Evolutionary conservation across 2,797 vertebrate genomes (phyloP), one percentile per base, ranked within the genome.

Genomic region (Eupleurogrammus muticus): DNA sequence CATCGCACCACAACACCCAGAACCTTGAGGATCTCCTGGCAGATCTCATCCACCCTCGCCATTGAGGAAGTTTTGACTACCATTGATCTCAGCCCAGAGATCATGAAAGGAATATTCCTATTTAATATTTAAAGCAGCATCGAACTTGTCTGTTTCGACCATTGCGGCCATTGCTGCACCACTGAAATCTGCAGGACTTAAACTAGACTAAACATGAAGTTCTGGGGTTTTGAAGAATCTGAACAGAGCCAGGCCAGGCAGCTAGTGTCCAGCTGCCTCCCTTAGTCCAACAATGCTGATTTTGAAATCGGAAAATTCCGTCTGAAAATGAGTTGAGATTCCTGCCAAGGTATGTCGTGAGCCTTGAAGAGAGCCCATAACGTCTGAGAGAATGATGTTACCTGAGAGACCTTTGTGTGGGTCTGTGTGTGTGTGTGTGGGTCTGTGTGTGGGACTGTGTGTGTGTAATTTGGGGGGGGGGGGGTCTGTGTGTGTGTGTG

Each of bases 321-420:
- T 57, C 55, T 74, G 35, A 83, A 79, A 77, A 81, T 44, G 42
- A 66, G 81, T 65, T 0, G 8, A 83, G 73, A 63, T 63, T 76
- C 75, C 77, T 88, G 82, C 88, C 84, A 89, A 91, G 84, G 80
- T 87, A 85, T 86, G 66, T 66, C 70, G 62, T 42, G 56, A 17
- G 63, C 75, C 80, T 89, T 66, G 51, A 87, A 85, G 78, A 46
- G 0, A 80, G 66, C 74, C 63, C 80, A 71, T 83, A 90, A 86
- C 74, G 60, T 90, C 65, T 82, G 85, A 86, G 70, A 87, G 82
- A 90, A 85, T 90, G 77, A 87, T 83, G 83, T 84, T 76, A 86
- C 84, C 83, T 87, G 54, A 35, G 79, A 89, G 82, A 79, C 75
- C 17, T 79, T 70, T 73, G 56, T 76, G 64, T 77, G 67, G 49